Conservation (phyloP, 2,888 invertebrate species). For the Melanargia galathea region DNA sequence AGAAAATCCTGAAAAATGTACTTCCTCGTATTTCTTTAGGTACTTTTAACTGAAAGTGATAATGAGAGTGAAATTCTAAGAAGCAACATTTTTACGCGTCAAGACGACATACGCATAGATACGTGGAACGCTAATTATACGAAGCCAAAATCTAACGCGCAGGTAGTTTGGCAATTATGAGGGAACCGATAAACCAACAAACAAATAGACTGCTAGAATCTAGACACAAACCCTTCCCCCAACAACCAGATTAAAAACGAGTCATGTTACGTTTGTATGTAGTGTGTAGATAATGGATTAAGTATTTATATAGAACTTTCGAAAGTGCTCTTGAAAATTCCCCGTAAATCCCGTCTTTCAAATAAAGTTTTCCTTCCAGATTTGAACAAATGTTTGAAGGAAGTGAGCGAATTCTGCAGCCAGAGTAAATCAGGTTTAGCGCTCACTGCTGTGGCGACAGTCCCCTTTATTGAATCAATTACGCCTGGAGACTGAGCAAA, state of each 20-base stretch:
- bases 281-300: neutral
- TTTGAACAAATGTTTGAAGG: neutral
- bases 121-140: no score
- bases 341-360: conserved; percentile 1
- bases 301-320: neutral
- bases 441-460: neutral
- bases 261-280: neutral
- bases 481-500: conserved; percentile 1
- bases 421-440: conserved; percentile 7
- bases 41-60: no score
- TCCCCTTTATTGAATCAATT: conserved; percentile 28
- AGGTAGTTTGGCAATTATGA: neutral
- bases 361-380: neutral
- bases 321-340: neutral
- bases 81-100: no score
- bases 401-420: conserved; percentile 4
- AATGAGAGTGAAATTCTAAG: no score
- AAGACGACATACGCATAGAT: no score
- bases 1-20: no score
- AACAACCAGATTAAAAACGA: neutral
- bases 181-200: neutral
- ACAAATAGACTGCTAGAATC: neutral
- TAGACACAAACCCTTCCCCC: neutral
- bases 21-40: no score
- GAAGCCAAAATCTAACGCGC: neutral